These are phyloP conservation scores for Yponomeuta evonymella DNA, from an alignment of 2,888 invertebrate species.

Conservation along the genomic window DNA sequence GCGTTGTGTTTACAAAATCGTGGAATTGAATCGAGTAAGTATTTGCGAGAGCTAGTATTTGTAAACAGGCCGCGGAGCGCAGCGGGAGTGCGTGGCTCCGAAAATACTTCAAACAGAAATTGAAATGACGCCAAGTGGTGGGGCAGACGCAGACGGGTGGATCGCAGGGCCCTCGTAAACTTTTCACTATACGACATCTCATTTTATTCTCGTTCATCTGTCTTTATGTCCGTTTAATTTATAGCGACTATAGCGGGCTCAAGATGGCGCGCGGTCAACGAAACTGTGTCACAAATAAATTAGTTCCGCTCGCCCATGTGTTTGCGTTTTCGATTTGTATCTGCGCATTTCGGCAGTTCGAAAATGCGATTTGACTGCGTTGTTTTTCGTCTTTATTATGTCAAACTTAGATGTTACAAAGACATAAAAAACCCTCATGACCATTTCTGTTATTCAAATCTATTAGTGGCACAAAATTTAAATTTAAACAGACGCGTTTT, in stretches of 20 bases:
- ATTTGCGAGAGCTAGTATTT: conserved; percentile 52
- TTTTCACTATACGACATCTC: conserved; percentile 65
- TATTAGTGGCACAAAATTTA: conserved; percentile 9
- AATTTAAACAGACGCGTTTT: conserved; percentile 6
- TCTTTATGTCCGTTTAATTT: conserved; percentile 55
- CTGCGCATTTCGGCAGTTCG: not conserved
- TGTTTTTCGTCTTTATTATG: not conserved
- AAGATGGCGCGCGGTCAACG: conserved; percentile 29
- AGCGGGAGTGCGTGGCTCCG: conserved; percentile 59
- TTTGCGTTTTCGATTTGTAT: conserved; percentile 3
- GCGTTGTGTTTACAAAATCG: conserved; percentile 67
- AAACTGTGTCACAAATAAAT: conserved; percentile 38
- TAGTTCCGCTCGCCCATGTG: conserved; percentile 24
- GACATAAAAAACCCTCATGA: not conserved
- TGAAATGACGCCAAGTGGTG: conserved; percentile 70
- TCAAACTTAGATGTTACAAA: not conserved
- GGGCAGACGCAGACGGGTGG: conserved; percentile 57
- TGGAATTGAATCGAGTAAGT: conserved; percentile 65
- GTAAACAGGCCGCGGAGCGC: conserved; percentile 62
- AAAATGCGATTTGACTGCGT: not conserved
- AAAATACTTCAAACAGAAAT: conserved; percentile 73
- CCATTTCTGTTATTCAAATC: not conserved
- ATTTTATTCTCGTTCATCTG: conserved; percentile 35
- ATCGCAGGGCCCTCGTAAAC: conserved; percentile 61
- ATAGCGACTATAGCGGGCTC: conserved; percentile 32